Conservation (phyloP, 1,140 invertebrate genomes). For the Chelonus insularis region DNA sequence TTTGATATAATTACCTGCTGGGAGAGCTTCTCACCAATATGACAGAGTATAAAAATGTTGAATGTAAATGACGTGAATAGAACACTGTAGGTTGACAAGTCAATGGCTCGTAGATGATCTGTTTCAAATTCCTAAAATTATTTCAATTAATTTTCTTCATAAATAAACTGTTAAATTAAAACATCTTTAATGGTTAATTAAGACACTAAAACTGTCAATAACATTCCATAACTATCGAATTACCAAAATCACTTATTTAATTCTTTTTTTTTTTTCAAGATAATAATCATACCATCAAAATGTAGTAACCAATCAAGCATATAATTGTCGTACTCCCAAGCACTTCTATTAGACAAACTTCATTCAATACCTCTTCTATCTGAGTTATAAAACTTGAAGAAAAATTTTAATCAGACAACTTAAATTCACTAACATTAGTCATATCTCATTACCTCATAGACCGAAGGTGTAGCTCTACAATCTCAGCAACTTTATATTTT, state of each 20-base stretch:
- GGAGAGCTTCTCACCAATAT: slow-evolving; percentile 23
- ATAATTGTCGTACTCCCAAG: neutral
- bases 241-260: neutral
- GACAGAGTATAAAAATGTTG: slow-evolving; percentile 27
- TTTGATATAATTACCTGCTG: slow-evolving; percentile 25
- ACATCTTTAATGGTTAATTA: no score
- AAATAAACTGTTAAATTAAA: neutral
- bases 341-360: slow-evolving; percentile 20
- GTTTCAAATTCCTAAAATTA: slow-evolving; percentile 43
- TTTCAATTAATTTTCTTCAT: neutral
- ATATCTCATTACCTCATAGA: slow-evolving; percentile 40
- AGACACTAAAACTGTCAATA: neutral
- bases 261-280: slow-evolving; percentile 13
- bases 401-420: neutral
- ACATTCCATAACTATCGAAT: neutral
- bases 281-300: slow-evolving; percentile 36
- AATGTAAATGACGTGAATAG: slow-evolving; percentile 26
- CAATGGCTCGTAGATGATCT: slow-evolving; percentile 23
- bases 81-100: slow-evolving; percentile 11
- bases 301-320: slow-evolving; percentile 21
- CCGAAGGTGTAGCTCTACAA: slow-evolving; percentile 40
- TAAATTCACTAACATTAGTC: no score
- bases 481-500: slow-evolving; percentile 35
- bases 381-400: slow-evolving; percentile 16
- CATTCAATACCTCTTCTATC: slow-evolving; percentile 14